A percentile compares a stretch with the other conserved stretches of the same genome.
phyloP scores from a whole-genome alignment of 2,888 invertebrate species.

The Herminia tarsipennalis region DNA sequence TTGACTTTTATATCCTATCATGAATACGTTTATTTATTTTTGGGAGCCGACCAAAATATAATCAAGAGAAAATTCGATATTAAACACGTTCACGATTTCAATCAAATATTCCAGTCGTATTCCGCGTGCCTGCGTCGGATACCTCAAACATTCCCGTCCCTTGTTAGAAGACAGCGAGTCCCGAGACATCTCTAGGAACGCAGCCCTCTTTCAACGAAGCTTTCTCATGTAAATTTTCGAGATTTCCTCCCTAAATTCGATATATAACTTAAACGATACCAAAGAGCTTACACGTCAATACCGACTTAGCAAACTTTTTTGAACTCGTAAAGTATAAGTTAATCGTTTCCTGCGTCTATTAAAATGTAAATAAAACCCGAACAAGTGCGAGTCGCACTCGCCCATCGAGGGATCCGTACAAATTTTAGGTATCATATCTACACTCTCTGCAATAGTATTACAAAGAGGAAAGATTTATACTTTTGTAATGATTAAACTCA shows the following conservation, averaged over 20 bases:
- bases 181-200: conserved; percentile 56
- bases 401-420: too few species aligned
- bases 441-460: too few species aligned
- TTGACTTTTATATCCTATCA: neutral
- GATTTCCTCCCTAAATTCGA: conserved; percentile 73
- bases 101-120: conserved; percentile 74
- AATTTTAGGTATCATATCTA: too few species aligned
- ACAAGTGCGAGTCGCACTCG: too few species aligned
- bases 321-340: conserved; percentile 20
- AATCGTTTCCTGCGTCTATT: conserved; percentile 19
- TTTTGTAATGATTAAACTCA: too few species aligned
- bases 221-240: conserved; percentile 79
- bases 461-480: neutral
- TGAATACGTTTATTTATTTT: conserved; percentile 5
- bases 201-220: conserved; percentile 59
- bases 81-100: conserved; percentile 68
- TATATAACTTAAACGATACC: conserved; percentile 69
- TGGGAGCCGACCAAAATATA: conserved; percentile 18
- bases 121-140: conserved; percentile 67
- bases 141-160: conserved; percentile 74
- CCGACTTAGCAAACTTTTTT: conserved; percentile 20
- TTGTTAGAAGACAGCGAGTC: conserved; percentile 66
- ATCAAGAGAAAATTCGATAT: conserved; percentile 62
- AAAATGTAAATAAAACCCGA: too few species aligned
- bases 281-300: conserved; percentile 48